phyloP scores from a whole-genome alignment of 1,140 invertebrate species.

The Heterodera carotae region DNA sequence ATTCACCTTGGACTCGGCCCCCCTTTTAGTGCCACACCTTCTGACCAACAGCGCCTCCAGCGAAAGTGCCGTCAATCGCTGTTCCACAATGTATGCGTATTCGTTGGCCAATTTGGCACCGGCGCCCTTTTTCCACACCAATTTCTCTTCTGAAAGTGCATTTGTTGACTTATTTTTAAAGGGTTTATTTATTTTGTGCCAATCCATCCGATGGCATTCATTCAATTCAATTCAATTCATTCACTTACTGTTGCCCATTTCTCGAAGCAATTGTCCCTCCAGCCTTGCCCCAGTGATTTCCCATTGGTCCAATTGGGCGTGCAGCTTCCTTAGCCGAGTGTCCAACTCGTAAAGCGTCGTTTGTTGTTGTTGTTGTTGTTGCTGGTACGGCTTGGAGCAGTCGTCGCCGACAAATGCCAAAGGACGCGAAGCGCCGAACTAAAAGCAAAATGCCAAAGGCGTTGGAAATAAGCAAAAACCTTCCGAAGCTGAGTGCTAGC shows the following conservation, averaged over 20 bases:
- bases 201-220: too few species aligned
- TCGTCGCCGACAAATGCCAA: not conserved
- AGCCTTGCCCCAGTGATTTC: conserved; percentile 25
- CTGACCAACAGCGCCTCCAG: conserved; percentile 15
- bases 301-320: conserved; percentile 27
- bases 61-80: conserved; percentile 18
- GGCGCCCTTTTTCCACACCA: conserved; percentile 22
- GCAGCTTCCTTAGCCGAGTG: conserved; percentile 20
- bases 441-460: not conserved
- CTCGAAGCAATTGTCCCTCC: conserved; percentile 25
- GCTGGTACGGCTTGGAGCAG: conserved; percentile 3
- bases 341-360: conserved; percentile 27
- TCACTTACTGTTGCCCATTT: conserved; percentile 14
- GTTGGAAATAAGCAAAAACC: not conserved
- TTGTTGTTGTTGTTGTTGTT: not conserved
- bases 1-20: not conserved
- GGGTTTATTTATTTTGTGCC: too few species aligned
- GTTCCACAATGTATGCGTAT: conserved; percentile 16
- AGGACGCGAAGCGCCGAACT: not conserved
- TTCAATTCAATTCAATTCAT: not conserved
- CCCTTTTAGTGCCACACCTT: not conserved
- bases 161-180: too few species aligned
- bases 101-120: conserved; percentile 10
- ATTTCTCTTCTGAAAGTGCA: not conserved
- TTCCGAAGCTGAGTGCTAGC: not conserved